A percentile compares a stretch with the other conserved stretches of the same genome.
phyloP scores from a whole-genome alignment of 2,888 invertebrate species.

The Isoperla grammatica region DNA sequence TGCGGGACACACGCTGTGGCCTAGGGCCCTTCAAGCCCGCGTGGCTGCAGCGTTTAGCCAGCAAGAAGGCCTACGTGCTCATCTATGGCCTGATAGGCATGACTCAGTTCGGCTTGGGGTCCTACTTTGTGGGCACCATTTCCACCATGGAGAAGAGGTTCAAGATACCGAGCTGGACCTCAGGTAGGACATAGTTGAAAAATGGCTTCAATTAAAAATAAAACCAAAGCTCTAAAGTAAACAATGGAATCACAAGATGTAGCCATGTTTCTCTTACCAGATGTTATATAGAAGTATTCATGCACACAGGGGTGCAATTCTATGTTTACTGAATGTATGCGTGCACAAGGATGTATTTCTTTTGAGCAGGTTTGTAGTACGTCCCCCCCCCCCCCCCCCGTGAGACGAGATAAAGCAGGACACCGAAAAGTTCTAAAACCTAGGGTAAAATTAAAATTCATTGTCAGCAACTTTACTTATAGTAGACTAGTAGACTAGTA shows the following conservation, averaged over 20 bases:
- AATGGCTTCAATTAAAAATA: neutral
- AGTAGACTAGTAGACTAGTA: no score
- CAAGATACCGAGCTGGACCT: constrained; percentile 36
- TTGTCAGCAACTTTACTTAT: no score
- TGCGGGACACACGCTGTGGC: constrained; percentile 33
- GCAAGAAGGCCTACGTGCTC: constrained; percentile 35
- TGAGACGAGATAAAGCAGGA: no score
- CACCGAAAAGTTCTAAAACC: no score
- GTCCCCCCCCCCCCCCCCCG: no score
- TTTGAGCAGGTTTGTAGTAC: no score
- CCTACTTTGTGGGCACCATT: constrained; percentile 36
- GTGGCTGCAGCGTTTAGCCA: constrained; percentile 35
- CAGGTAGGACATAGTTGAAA: constrained; percentile 34
- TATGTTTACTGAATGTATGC: no score
- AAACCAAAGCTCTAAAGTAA: no score
- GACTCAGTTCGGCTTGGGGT: constrained; percentile 33
- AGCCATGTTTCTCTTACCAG: neutral
- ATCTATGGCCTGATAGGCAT: constrained; percentile 35
- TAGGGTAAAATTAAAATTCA: no score
- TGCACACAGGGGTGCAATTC: no score
- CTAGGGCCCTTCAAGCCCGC: constrained; percentile 32
- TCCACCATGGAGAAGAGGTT: constrained; percentile 39
- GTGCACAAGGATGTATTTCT: no score
- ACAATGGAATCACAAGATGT: neutral
- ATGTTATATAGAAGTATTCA: neutral